phyloP scores from a whole-genome alignment of 30 jellyfish, hydroid and myxozoan genomes.

The Clytia hemisphaerica region DNA sequence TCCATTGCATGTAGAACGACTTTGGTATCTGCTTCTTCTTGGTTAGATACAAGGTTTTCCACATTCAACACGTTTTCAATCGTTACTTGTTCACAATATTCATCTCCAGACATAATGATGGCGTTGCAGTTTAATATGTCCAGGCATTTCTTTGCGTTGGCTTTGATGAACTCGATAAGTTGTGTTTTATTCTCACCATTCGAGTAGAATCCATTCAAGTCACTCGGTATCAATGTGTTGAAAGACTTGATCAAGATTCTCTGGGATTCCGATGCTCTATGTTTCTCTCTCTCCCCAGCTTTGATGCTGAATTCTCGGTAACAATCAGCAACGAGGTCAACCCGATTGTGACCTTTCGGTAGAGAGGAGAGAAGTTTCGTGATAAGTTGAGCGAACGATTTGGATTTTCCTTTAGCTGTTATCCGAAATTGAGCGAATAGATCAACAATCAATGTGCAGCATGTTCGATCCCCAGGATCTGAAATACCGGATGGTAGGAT shows the following conservation, averaged over 20 bases:
- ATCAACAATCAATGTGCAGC: background rate
- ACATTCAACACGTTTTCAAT: background rate
- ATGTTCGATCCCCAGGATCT: background rate
- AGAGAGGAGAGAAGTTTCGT: background rate
- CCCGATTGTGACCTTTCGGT: background rate
- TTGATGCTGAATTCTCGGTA: background rate
- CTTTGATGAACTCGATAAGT: background rate
- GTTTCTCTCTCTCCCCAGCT: background rate
- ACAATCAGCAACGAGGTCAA: background rate
- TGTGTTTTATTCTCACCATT: background rate
- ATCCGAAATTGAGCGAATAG: background rate
- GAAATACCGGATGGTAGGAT: background rate
- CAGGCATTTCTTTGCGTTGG: slow-evolving; percentile 10
- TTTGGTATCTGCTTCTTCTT: slow-evolving; percentile 13
- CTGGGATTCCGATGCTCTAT: slow-evolving; percentile 1
- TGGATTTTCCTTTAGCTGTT: background rate
- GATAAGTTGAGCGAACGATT: background rate
- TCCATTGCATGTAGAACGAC: background rate
- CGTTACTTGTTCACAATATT: too few relatives aligned
- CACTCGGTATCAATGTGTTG: too few relatives aligned
- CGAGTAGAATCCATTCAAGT: background rate
- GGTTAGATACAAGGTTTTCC: background rate
- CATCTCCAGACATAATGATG: too few relatives aligned
- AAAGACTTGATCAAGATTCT: background rate
- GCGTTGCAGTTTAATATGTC: background rate